A percentile compares a stretch with the other conserved stretches of the same genome.
Conservation (phyloP, 2,888 invertebrate genomes). For the Lysandra bellargus region DNA sequence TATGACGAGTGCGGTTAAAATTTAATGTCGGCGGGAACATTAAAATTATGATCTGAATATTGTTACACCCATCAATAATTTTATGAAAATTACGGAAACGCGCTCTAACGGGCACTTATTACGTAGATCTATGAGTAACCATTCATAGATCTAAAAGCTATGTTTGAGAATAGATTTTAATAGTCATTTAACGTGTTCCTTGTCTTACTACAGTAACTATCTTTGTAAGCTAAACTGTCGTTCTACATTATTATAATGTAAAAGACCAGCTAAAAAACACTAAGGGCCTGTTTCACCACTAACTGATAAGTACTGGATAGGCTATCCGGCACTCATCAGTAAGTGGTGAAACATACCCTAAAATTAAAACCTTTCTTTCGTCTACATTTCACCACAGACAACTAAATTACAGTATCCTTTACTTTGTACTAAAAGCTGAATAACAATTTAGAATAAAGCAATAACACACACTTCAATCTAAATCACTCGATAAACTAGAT, state of each 20-base stretch:
- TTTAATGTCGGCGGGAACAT: conserved; percentile 15
- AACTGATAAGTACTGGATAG: too few species aligned
- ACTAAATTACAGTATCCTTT: too few species aligned
- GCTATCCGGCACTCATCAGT: too few species aligned
- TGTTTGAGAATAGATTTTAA: neutral
- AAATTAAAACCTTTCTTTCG: too few species aligned
- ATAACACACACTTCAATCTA: neutral
- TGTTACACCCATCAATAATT: conserved; percentile 12
- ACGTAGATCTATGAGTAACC: neutral
- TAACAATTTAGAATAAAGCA: too few species aligned
- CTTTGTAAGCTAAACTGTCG: neutral
- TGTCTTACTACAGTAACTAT: too few species aligned
- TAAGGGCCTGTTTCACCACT: too few species aligned
- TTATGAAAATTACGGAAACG: conserved; percentile 14
- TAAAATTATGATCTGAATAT: conserved; percentile 18
- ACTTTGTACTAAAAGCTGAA: too few species aligned
- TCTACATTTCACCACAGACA: too few species aligned
- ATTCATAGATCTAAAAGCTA: neutral
- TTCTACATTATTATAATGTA: neutral
- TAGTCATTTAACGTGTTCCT: neutral
- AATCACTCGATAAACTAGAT: neutral
- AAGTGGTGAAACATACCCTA: too few species aligned
- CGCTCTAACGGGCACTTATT: neutral
- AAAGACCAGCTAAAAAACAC: neutral
- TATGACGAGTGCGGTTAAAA: conserved; percentile 22